Evolutionary conservation across 2,888 invertebrate genomes (phyloP).

Genomic region (Pegoplata infirma): DNA sequence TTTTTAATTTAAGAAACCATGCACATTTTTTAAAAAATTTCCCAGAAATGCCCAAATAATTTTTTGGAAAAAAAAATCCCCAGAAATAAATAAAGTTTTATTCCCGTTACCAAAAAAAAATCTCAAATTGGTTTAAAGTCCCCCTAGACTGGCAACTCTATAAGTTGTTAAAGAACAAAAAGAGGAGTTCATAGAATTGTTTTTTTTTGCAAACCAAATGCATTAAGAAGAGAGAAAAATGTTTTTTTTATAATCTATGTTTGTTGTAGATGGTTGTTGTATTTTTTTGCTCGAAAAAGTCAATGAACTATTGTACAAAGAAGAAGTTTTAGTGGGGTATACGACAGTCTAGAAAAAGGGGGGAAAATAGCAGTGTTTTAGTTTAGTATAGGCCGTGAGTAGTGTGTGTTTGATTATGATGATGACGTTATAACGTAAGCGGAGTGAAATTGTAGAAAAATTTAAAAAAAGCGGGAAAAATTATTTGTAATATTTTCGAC

Average conservation of each 20-base stretch:
- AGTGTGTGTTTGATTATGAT: constrained; percentile 36
- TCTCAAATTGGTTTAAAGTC: too few species aligned
- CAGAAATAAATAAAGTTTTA: too few species aligned
- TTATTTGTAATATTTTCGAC: too few species aligned
- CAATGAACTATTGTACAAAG: constrained; percentile 55
- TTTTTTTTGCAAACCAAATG: constrained; percentile 7
- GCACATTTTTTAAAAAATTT: too few species aligned
- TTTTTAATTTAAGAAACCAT: too few species aligned
- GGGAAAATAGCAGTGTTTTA: neutral
- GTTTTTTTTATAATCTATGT: constrained; percentile 18
- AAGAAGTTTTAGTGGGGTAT: neutral
- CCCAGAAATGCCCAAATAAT: too few species aligned
- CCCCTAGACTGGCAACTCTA: too few species aligned
- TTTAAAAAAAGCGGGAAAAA: too few species aligned
- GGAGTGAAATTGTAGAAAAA: too few species aligned
- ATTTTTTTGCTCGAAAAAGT: constrained; percentile 39
- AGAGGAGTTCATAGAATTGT: constrained; percentile 48
- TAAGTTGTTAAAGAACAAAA: constrained; percentile 16
- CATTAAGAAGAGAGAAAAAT: constrained; percentile 37
- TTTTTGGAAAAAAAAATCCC: too few species aligned
- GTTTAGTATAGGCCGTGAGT: constrained; percentile 1
- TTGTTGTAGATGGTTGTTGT: constrained; percentile 20
- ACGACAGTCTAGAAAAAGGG: neutral
- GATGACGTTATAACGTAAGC: too few species aligned
- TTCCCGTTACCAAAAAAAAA: too few species aligned